Evolutionary conservation across 2,797 vertebrate genomes (phyloP), one percentile per base, ranked within the genome.

Genomic region (Propithecus perrieri): DNA sequence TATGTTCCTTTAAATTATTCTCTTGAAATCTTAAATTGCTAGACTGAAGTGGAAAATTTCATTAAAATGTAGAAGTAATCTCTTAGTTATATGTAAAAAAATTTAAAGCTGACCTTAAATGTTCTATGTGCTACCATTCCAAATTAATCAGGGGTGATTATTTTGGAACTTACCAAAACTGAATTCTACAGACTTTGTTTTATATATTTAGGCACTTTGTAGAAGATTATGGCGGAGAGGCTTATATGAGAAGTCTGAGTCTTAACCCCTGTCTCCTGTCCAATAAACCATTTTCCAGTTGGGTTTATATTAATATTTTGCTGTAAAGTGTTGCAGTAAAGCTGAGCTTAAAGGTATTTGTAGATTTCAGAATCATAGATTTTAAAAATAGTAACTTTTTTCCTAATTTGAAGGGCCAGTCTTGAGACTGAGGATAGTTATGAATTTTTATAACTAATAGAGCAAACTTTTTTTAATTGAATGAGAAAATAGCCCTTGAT

Each of bases 21-120:
- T 79, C 35, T 91, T 95, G 28, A 97, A 80, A 91, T 79, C 83
- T 79, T 89, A 67, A 88, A 78, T 67, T 41, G 35, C 14, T 53
- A 63, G 26, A 65, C 22, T 59, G 15, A 65, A 75, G 20, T 78
- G 5, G 46, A 83, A 92, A 89, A 48, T 61, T 35, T 65, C 57
- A 50, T 63, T 76, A 30, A 94, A 75, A 41, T 76, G 5, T 81
- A 61, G 20, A 67, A 15, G 28, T 86, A 86, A 72, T 41, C 33
- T n/a, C 33, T 85, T 65, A 78, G 50, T 48, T 88, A 61, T 55
- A 75, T 53, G 18, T 7, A 85, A 75, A 50, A 26, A 41, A 71
- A 55, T 86, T 87, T 79, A 85, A 85, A 59, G 35, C 59, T 55
- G 35, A 87, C 80, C n/a, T 67, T 38, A 63, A 9, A 26, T 92